Conservation (phyloP, 1,140 invertebrate genomes). For the Tetragnatha versicolor region DNA sequence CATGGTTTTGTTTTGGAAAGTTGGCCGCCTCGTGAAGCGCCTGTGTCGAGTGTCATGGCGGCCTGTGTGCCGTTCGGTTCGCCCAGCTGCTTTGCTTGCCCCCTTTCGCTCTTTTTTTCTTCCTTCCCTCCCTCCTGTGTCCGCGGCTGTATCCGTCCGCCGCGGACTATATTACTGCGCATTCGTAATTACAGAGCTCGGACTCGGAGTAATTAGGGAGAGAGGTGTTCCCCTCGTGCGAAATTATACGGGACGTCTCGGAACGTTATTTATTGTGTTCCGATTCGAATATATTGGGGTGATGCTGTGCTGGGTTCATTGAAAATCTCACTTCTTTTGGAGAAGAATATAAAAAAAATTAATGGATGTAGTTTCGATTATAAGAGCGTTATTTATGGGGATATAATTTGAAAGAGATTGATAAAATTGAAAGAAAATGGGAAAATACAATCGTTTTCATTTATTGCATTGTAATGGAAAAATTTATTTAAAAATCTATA, state of each 20-base stretch:
- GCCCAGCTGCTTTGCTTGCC: conserved; percentile 10
- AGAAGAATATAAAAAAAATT: no score
- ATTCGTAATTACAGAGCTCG: not conserved
- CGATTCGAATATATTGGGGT: not conserved
- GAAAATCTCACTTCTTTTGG: no score
- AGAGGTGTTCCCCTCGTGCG: conserved; percentile 2
- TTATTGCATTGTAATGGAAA: no score
- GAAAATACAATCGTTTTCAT: no score
- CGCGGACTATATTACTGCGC: conserved; percentile 38
- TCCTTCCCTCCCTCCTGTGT: not conserved
- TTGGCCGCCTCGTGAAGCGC: not conserved
- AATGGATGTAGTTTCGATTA: no score
- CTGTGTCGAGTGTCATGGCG: conserved; percentile 41
- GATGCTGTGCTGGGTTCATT: no score
- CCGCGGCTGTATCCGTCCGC: conserved; percentile 34
- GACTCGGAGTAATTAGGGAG: not conserved
- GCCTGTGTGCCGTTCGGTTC: conserved; percentile 34
- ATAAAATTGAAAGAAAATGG: no score
- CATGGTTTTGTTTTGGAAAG: conserved; percentile 37
- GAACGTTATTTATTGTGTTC: not conserved
- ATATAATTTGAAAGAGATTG: no score
- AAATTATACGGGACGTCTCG: not conserved
- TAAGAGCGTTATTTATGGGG: no score
- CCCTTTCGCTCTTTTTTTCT: conserved; percentile 3
- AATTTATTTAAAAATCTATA: no score